phyloP scores from a whole-genome alignment of 2,113 vertebrate genomes.

The Podarcis muralis region DNA sequence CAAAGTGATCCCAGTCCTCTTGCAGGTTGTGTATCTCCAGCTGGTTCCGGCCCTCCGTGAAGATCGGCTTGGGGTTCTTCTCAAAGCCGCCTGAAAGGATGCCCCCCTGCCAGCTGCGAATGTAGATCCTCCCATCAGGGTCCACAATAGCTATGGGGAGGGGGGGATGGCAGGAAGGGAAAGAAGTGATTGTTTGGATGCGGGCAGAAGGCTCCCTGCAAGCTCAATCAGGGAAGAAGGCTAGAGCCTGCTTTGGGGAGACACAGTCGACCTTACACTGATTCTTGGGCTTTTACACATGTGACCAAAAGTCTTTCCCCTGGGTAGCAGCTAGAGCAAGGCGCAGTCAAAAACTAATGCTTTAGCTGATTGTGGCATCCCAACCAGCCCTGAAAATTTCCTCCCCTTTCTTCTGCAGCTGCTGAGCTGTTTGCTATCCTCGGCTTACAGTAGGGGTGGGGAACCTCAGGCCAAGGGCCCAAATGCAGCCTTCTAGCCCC shows the following conservation, averaged over 20 bases:
- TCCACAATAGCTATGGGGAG: constrained; percentile 84
- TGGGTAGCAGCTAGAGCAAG: too few relatives aligned
- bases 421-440: background rate
- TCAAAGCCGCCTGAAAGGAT: constrained; percentile 95
- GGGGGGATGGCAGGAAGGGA: background rate
- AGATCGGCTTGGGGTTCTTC: constrained; percentile 98
- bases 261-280: too few relatives aligned
- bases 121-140: constrained; percentile 93
- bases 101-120: constrained; percentile 92
- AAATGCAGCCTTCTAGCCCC: background rate
- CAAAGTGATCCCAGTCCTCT: constrained; percentile 99
- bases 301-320: too few relatives aligned
- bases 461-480: background rate
- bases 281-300: too few relatives aligned
- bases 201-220: too few relatives aligned
- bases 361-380: background rate
- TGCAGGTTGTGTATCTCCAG: constrained; percentile 96
- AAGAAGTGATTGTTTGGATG: constrained; percentile 12
- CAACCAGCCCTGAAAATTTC: background rate
- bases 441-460: background rate
- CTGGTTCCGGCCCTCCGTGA: constrained; percentile 94
- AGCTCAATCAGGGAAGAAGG: background rate
- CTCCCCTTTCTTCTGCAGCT: background rate
- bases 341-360: background rate
- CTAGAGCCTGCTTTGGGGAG: background rate